A percentile compares a stretch with the other conserved stretches of the same genome.
These are phyloP conservation scores for Cotesia vestalis DNA, from an alignment of 1,140 invertebrate species.

Conservation along the genomic window DNA sequence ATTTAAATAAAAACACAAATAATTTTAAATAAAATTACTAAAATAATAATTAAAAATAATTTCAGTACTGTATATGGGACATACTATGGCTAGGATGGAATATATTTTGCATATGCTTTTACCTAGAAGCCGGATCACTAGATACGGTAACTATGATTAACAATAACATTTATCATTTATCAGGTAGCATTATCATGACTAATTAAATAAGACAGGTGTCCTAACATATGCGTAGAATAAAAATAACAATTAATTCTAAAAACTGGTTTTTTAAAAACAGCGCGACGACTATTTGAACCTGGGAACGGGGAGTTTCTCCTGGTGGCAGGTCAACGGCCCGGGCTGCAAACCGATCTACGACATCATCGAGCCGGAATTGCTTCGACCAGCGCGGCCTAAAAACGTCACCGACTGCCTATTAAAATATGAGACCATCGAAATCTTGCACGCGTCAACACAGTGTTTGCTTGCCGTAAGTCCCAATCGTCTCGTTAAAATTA, in stretches of 20 bases:
- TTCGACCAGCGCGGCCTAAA: constrained; percentile 72
- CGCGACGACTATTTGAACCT: constrained; percentile 84
- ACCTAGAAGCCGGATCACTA: constrained; percentile 85
- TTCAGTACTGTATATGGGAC: constrained; percentile 91
- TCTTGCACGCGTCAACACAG: constrained; percentile 85
- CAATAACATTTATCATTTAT: constrained; percentile 24
- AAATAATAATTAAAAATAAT: constrained; percentile 40
- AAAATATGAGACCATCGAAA: constrained; percentile 87
- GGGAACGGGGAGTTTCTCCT: constrained; percentile 89
- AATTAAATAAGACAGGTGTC: no score
- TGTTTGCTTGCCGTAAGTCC: constrained; percentile 76
- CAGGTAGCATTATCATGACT: background rate
- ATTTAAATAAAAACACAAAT: background rate
- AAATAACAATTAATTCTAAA: constrained; percentile 7
- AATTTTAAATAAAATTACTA: constrained; percentile 6
- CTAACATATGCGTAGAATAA: background rate
- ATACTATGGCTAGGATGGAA: constrained; percentile 93
- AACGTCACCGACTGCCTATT: constrained; percentile 85
- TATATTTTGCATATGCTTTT: constrained; percentile 93
- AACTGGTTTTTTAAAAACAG: constrained; percentile 62
- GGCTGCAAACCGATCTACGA: constrained; percentile 82
- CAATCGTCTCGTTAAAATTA: background rate
- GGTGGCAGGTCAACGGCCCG: constrained; percentile 92
- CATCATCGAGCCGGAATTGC: constrained; percentile 69
- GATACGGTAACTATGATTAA: constrained; percentile 70